Percentiles rank a stretch among this genome's conserved stretches.
These are phyloP conservation scores for Colossoma macropomum DNA, from an alignment of 2,113 vertebrate species.

Conservation along the genomic window DNA sequence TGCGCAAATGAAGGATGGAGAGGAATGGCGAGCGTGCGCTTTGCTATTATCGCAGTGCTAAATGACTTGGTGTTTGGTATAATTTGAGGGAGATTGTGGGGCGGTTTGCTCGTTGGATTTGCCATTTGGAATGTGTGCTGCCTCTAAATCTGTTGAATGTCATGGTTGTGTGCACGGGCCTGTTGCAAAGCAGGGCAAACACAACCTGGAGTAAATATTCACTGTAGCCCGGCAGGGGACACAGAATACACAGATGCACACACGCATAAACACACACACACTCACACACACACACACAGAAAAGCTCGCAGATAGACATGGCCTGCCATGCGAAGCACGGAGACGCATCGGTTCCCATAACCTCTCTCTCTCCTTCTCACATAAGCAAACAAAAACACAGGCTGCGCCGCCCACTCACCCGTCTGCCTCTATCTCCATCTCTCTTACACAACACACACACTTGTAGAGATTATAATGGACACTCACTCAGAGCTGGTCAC, in stretches of 20 bases:
- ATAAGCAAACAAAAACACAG: conserved; percentile 45
- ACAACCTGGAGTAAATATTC: conserved; percentile 31
- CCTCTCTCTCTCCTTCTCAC: conserved; percentile 16
- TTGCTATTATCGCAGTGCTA: conserved; percentile 3
- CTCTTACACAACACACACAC: not conserved
- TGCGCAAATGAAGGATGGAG: conserved; percentile 25
- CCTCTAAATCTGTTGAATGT: not conserved
- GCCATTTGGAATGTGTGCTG: not conserved
- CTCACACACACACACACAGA: not conserved
- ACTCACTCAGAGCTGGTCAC: not conserved
- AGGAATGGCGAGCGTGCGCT: not conserved
- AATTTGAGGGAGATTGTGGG: not conserved
- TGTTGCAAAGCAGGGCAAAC: not conserved
- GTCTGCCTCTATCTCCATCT: conserved; percentile 39
- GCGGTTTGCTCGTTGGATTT: not conserved
- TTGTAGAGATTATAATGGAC: conserved; percentile 13
- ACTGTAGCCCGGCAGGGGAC: not conserved
- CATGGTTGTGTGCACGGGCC: not conserved
- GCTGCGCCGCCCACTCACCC: conserved; percentile 27
- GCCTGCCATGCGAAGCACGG: not conserved
- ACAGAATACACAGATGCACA: not conserved
- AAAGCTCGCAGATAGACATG: not conserved
- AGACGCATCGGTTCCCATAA: conserved; percentile 11
- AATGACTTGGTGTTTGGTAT: not conserved
- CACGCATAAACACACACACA: not conserved